A percentile compares a stretch with the other conserved stretches of the same genome.
Conservation (phyloP, 1,140 invertebrate species). For the Zaprionus lachaisei region DNA sequence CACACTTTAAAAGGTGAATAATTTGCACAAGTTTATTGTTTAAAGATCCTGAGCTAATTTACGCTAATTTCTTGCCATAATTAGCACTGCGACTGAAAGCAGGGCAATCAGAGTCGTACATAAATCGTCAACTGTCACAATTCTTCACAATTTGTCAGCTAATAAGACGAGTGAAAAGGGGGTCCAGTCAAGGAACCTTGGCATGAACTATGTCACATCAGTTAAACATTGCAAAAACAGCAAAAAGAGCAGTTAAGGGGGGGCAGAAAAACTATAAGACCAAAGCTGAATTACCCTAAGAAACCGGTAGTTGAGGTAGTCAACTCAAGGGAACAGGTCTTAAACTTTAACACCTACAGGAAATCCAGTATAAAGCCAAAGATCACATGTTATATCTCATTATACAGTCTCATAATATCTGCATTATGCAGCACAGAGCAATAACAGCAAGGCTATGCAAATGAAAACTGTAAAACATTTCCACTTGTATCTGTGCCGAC, state of each 20-base stretch:
- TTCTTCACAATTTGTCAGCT: slow-evolving; percentile 29
- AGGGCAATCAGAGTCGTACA: slow-evolving; percentile 44
- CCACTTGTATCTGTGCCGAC: slow-evolving; percentile 54
- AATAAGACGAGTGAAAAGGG: slow-evolving; percentile 18
- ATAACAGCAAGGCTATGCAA: slow-evolving; percentile 39
- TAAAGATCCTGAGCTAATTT: slow-evolving; percentile 33
- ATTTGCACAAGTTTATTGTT: slow-evolving; percentile 30
- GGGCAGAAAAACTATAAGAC: not conserved
- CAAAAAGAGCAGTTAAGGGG: not conserved
- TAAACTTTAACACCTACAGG: not conserved
- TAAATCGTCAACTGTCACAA: slow-evolving; percentile 38
- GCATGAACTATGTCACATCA: not conserved
- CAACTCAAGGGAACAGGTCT: not conserved
- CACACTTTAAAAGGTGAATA: slow-evolving; percentile 46
- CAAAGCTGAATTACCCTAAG: not conserved
- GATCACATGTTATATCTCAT: not conserved
- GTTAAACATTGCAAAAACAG: slow-evolving; percentile 12
- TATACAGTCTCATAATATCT: slow-evolving; percentile 6
- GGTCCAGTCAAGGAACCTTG: not conserved
- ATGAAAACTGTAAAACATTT: slow-evolving; percentile 51
- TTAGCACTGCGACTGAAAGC: slow-evolving; percentile 39
- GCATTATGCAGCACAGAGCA: slow-evolving; percentile 21
- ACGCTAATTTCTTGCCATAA: slow-evolving; percentile 46
- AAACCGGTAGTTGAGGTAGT: not conserved
- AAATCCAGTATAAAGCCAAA: not conserved